Evolutionary conservation across 2,888 invertebrate species (phyloP).

Genomic region (Napeogenes inachia): DNA sequence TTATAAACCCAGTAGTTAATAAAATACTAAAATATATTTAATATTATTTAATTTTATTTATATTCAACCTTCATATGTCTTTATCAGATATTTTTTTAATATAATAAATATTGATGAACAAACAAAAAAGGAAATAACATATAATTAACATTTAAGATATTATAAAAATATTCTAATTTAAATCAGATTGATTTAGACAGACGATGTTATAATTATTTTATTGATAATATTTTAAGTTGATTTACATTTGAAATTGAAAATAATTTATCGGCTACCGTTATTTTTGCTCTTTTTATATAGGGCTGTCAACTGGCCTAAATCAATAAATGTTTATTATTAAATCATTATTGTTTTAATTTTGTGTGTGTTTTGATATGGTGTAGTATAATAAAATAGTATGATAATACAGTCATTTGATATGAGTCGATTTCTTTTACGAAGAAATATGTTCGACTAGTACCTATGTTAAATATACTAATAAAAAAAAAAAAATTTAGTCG

Average conservation of each 20-base stretch:
- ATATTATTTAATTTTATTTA: no score
- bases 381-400: no score
- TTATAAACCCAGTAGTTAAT: no score
- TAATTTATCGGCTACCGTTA: slow-evolving; percentile 22
- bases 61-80: no score
- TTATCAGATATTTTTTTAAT: neutral
- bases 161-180: slow-evolving; percentile 1
- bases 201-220: neutral
- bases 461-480: no score
- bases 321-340: neutral
- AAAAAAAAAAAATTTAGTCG: no score
- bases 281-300: neutral
- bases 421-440: no score
- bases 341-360: no score
- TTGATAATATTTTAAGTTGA: slow-evolving; percentile 4
- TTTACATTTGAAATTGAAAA: slow-evolving; percentile 13
- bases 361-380: no score
- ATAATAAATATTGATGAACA: neutral
- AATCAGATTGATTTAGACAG: neutral
- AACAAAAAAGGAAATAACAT: neutral
- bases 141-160: slow-evolving; percentile 4
- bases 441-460: no score
- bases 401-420: no score
- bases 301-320: slow-evolving; percentile 7
- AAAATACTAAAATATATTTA: no score